Conservation (phyloP, 2,888 invertebrate genomes). For the Dynastes tityus region DNA sequence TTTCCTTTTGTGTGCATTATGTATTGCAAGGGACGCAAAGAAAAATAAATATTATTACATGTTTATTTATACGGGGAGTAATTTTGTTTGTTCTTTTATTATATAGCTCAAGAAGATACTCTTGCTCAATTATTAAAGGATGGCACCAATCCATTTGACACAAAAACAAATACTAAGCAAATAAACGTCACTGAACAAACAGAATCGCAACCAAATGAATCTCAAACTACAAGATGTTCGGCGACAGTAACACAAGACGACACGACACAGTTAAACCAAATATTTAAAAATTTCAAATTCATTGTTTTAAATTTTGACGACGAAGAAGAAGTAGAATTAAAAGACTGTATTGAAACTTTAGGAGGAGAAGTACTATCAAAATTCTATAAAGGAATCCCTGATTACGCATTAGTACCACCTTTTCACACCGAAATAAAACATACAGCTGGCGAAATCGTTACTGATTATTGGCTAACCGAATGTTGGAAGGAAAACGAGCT, state of each 20-base stretch:
- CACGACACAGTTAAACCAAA: constrained; percentile 51
- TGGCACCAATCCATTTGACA: constrained; percentile 34
- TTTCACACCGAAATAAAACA: constrained; percentile 67
- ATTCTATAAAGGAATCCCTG: constrained; percentile 73
- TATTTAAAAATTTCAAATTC: constrained; percentile 62
- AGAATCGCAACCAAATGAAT: not conserved
- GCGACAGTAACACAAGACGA: constrained; percentile 53
- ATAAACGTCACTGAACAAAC: not conserved
- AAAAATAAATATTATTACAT: too few relatives aligned
- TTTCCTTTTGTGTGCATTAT: too few relatives aligned
- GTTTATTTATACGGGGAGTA: too few relatives aligned
- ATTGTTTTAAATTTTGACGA: constrained; percentile 71
- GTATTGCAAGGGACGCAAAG: too few relatives aligned
- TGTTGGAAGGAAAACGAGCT: constrained; percentile 76
- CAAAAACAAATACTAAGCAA: constrained; percentile 13
- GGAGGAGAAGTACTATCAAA: constrained; percentile 73
- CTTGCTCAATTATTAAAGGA: constrained; percentile 56
- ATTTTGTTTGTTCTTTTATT: not conserved
- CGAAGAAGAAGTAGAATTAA: constrained; percentile 67
- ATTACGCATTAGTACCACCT: constrained; percentile 79
- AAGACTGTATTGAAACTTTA: constrained; percentile 72
- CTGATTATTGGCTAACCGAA: constrained; percentile 82
- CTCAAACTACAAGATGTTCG: constrained; percentile 7
- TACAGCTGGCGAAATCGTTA: constrained; percentile 77
- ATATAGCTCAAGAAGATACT: constrained; percentile 62